A percentile compares a stretch with the other conserved stretches of the same genome.
Evolutionary conservation across 2,797 vertebrate species (phyloP).

Genomic region (Hafferia zeledoni): DNA sequence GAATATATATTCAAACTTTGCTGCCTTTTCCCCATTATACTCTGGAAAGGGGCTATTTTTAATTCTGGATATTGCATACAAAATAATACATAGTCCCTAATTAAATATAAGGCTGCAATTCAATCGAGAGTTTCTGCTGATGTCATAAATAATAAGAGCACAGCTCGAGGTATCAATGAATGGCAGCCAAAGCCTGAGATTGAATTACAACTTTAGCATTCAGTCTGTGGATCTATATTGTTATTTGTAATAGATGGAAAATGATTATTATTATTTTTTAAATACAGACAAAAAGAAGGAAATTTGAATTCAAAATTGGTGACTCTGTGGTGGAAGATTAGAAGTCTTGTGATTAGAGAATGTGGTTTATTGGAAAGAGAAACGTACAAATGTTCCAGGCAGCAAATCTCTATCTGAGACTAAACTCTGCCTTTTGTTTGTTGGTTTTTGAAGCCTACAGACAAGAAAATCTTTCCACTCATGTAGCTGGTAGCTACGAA

Average conservation of each 20-base stretch:
- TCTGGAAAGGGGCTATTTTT: conserved; percentile 80
- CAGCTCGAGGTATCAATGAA: conserved; percentile 78
- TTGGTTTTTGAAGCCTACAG: neutral
- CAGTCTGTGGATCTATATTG: conserved; percentile 78
- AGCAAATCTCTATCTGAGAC: conserved; percentile 51
- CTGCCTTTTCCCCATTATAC: conserved; percentile 75
- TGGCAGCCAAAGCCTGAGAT: conserved; percentile 77
- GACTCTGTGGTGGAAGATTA: conserved; percentile 77
- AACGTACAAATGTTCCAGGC: conserved; percentile 75
- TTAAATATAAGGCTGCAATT: conserved; percentile 83
- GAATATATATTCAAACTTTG: conserved; percentile 83
- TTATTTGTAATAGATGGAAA: conserved; percentile 85
- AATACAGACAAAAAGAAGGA: conserved; percentile 82
- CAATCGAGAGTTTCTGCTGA: conserved; percentile 82
- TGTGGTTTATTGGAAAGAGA: conserved; percentile 74
- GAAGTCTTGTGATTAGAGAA: conserved; percentile 78
- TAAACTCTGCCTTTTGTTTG: conserved; percentile 15
- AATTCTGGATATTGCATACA: conserved; percentile 82
- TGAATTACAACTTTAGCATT: conserved; percentile 81
- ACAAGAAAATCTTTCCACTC: neutral
- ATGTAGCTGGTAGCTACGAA: neutral
- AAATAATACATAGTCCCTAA: conserved; percentile 83
- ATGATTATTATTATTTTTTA: conserved; percentile 86
- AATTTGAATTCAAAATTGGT: conserved; percentile 80
- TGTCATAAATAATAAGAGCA: conserved; percentile 82